Base-by-base conservation (phyloP, 2,888 invertebrate genomes). In the Megaustenia siamemsis region DNA sequence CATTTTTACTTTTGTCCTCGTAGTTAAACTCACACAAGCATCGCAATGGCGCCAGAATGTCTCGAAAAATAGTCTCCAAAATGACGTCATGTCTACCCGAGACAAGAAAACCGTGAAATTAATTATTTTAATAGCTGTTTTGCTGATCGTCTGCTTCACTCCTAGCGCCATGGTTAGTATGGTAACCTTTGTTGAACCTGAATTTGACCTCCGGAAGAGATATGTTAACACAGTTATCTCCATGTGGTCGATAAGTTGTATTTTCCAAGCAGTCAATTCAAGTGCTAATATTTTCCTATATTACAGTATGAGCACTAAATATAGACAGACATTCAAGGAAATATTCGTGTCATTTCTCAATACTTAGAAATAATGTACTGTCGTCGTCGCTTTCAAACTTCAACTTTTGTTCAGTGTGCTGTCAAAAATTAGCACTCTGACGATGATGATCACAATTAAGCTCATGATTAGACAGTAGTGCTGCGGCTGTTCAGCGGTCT, bases 81-180 rank as follows among this genome's bases (percentile, higher is more conserved):
- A 6, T 45, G 28, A n/a, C n/a, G n/a, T n/a, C n/a, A 28, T 81
- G 28, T 53, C 81, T 12, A 38, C 21, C 18, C 49, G 49, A 5
- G 81, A 81, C 24, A 81, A 71, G 56, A 81, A 53, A 43, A 38
- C 49, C 1, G 28, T 81, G 21, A 38, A 24, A 21, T 56, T 81
- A 56, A 28, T 81, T 71, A n/a, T 28, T 35, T 28, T 40, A 1
- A 40, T 81, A 5, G 45, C 73, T 38, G 10, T 32, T 21, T 28
- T 71, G 10, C 35, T 81, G 38, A 81, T 81, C 40, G 38, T 71
- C 28, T 71, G 71, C 81, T 81, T 53, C 71, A 71, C n/a, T 15
- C 81, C 81, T 24, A 28, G 43, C 32, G 6, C 71, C 18, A 35
- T 35, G 12, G 21, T 81, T 21, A 18, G 69, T 5, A 38, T 53